A percentile compares a stretch with the other conserved stretches of the same genome.
These are phyloP conservation scores for Thecophora atra DNA, from an alignment of 2,888 invertebrate species.

Conservation along the genomic window DNA sequence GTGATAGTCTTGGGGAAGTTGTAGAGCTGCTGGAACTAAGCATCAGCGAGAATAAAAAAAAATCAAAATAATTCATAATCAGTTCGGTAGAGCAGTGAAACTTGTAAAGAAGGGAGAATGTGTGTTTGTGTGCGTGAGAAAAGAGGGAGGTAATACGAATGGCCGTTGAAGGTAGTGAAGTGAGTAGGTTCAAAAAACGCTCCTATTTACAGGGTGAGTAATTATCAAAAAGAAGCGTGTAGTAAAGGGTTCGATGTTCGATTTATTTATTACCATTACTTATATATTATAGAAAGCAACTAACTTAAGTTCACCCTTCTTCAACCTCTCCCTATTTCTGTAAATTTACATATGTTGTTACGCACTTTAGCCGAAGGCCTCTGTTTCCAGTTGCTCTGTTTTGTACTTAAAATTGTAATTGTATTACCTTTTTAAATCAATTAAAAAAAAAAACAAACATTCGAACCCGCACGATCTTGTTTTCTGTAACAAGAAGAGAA, in stretches of 20 bases:
- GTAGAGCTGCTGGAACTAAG: not conserved
- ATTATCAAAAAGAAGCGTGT: not conserved
- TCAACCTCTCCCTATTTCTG: too few species aligned
- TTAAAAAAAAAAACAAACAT: too few species aligned
- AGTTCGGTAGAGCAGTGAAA: not conserved
- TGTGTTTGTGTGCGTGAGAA: not conserved
- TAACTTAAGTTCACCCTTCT: too few species aligned
- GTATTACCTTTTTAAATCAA: too few species aligned
- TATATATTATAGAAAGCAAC: not conserved
- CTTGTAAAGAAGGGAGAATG: not conserved
- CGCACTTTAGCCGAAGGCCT: too few species aligned
- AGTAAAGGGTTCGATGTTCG: not conserved
- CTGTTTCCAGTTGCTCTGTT: too few species aligned
- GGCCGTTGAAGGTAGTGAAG: not conserved
- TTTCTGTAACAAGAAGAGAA: too few species aligned
- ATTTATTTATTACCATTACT: not conserved
- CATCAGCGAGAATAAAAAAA: not conserved
- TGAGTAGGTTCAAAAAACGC: conserved; percentile 2
- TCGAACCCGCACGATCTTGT: too few species aligned
- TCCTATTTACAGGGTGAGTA: not conserved
- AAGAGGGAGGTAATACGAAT: not conserved
- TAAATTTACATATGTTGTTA: too few species aligned
- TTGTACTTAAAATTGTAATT: too few species aligned
- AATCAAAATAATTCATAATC: conserved; percentile 10
- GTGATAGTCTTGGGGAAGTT: not conserved